Conservation (phyloP, 2,797 vertebrate genomes). For the Lophius americanus region DNA sequence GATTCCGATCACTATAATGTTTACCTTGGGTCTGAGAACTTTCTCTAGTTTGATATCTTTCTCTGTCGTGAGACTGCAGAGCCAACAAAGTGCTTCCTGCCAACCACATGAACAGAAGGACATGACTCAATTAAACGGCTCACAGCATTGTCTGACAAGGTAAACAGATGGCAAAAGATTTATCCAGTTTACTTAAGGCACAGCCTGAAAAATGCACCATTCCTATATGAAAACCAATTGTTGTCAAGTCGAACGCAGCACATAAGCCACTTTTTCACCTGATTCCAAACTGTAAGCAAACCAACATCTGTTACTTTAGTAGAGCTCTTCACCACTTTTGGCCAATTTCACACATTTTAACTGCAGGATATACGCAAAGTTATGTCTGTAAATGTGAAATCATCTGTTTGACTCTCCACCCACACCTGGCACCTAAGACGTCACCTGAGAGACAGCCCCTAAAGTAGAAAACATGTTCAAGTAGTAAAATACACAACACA, state of each 20-base stretch:
- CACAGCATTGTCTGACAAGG: not conserved
- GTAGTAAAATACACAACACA: too few relatives aligned
- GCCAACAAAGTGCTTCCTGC: not conserved
- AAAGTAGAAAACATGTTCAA: too few relatives aligned
- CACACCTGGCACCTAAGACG: not conserved
- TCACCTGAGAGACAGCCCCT: not conserved
- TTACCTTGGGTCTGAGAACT: too few relatives aligned
- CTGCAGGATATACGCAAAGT: not conserved
- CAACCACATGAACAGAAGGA: too few relatives aligned
- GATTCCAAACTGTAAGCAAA: constrained; percentile 28
- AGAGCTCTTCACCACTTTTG: constrained; percentile 32
- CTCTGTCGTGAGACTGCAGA: too few relatives aligned
- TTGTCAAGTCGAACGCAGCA: constrained; percentile 23
- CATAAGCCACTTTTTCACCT: constrained; percentile 19
- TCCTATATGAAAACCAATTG: constrained; percentile 17
- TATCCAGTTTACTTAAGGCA: not conserved
- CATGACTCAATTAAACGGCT: too few relatives aligned
- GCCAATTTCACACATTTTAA: not conserved
- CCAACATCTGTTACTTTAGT: constrained; percentile 21
- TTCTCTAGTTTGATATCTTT: too few relatives aligned
- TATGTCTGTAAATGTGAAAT: constrained; percentile 18
- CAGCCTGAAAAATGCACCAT: not conserved
- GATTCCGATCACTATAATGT: too few relatives aligned
- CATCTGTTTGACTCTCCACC: constrained; percentile 2
- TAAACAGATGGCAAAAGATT: not conserved